Base-by-base conservation (phyloP, 2,113 vertebrate genomes). In the Lasiurus cinereus region DNA sequence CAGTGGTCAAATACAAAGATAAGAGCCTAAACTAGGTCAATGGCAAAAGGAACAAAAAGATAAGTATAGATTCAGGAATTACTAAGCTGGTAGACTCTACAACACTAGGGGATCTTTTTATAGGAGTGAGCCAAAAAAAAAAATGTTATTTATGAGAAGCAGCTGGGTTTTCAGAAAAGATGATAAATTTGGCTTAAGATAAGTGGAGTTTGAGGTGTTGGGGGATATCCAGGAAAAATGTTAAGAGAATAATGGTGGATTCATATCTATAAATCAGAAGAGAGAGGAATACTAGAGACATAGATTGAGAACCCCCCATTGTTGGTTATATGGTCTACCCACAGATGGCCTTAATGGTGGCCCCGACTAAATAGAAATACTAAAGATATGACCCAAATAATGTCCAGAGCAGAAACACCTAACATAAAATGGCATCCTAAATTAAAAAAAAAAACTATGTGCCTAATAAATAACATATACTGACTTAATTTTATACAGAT, bases 381-480 rank as follows among this genome's bases (percentile, higher is more conserved):
- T 15, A 77, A 18, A 2, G 9, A 76, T 56, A 77, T 14, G 21
- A 18, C 54, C 59, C 73, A 29, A 83, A 54, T 78, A 85, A 39
- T 77, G 13, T 62, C 2, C 50, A 73, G 12, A 76, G 46, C 15
- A 89, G 11, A 62, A 6, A 4, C 95, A 76, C 9, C 14, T 88
- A 92, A 95, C 66, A 84, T 92, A 90, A 90, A 93, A 90, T 80
- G 6, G 4, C 33, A 90, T 64, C 19, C 54, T 89, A 62, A 79
- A 1, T 52, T 39, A 39, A 9, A 56, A 31, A 8, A 73, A 69
- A 76, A 50, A 76, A 46, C 14, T 64, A 16, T 59, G 14, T 87
- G 2, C 7, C 87, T 4, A 79, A 22, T 56, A 83, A 89, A 78
- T 56, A 95, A 52, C 9, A 94, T 10, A 59, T 50, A 87, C 21